A percentile compares a stretch with the other conserved stretches of the same genome.
These are phyloP conservation scores for Nibea albiflora DNA, from an alignment of 2,113 vertebrate genomes.

Conservation along the genomic window DNA sequence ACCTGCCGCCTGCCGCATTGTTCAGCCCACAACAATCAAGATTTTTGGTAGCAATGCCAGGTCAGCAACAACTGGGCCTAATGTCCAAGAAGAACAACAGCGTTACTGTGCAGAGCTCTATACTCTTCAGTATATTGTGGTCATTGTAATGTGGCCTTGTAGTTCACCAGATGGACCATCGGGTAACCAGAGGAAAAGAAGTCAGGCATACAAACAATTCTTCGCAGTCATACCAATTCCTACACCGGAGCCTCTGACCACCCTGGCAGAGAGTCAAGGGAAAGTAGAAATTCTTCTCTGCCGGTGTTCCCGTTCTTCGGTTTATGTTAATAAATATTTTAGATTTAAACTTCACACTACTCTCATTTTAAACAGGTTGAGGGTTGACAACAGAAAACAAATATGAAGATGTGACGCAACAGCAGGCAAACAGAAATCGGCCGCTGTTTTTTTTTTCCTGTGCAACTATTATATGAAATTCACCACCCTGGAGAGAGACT, in stretches of 20 bases:
- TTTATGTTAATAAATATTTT: background rate
- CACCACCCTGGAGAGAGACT: background rate
- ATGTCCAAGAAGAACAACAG: background rate
- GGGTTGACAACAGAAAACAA: background rate
- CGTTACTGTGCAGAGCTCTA: background rate
- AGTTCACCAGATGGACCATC: background rate
- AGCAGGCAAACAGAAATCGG: background rate
- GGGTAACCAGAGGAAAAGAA: background rate
- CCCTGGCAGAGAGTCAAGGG: background rate
- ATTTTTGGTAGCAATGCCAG: background rate
- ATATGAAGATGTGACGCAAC: background rate
- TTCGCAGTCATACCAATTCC: background rate
- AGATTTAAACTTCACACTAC: background rate
- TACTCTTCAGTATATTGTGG: no score
- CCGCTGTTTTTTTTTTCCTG: background rate
- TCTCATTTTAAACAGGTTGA: background rate
- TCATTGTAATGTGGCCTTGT: background rate
- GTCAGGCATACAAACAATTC: background rate
- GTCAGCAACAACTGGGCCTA: background rate
- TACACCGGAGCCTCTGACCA: background rate
- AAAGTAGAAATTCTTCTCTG: background rate
- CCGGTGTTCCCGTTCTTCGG: background rate
- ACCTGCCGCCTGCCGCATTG: background rate
- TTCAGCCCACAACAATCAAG: background rate
- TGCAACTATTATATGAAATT: background rate